Evolutionary conservation across 2,113 vertebrate species (phyloP), one percentile per base, ranked within the genome.

Genomic region (Recurvirostra avosetta): DNA sequence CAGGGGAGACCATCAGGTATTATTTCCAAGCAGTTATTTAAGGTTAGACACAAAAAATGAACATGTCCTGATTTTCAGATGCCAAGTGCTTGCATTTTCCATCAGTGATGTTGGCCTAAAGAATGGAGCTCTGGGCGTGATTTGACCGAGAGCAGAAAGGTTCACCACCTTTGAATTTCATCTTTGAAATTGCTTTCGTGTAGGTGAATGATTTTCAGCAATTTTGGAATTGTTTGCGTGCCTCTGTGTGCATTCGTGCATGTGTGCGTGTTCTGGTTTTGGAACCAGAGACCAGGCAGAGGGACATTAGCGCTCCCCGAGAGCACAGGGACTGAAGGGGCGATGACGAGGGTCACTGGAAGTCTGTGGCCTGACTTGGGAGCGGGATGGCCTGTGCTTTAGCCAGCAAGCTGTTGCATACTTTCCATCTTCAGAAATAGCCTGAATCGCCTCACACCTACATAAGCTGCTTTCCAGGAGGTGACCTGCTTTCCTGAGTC

Each of bases 351-450:
- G 19, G n/a, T 41, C 78, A 66, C 45, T 91, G 53, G 43, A 83
- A 79, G 49, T 14, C 73, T 79, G 40, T 49, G 36, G 73, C 61
- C 66, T 76, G 72, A 27, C 65, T 49, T 75, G 53, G 58, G 73
- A 81, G 38, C 21, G 41, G 38, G 23, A 40, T 87, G 43, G 43
- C 56, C 68, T 58, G 66, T 58, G 53, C 62, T 87, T 86, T 53
- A 92, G 79, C 73, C 83, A 87, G 65, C 47, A 85, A 86, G 66
- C 58, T 79, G 53, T 41, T 75, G 86, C 53, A 43, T 66, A 87
- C 76, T 92, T 94, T 91, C 49, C 74, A 30, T 81, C 70, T 73
- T 95, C 81, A 95, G 67, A 91, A 97, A 96, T 3, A 94, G 45
- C 59, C 58, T 40, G 34, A 73, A 82, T 85, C 8, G 3, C 71